Base-by-base conservation (phyloP, 2,113 vertebrate genomes). In the Bambusicola thoracicus region DNA sequence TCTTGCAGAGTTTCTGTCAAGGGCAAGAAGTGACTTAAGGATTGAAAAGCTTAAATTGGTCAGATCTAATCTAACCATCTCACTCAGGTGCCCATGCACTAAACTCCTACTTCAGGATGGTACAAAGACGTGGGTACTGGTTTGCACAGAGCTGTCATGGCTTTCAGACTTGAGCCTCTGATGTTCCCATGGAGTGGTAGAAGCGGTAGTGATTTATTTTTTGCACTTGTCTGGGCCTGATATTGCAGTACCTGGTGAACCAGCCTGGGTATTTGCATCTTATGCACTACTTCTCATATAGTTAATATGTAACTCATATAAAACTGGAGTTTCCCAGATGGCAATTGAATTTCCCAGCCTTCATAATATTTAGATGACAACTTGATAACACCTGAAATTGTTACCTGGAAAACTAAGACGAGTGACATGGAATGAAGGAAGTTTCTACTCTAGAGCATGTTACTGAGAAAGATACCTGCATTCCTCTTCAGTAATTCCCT, bases 241-340 rank as follows among this genome's bases (percentile, higher is more conserved):
- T 7, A 11, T 3, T 72, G 13, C 14, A 84, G 22, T 40, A 7
- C 51, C 84, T 79, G 27, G 7, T 82, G 84, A 69, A 65, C 25
- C 5, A 46, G 15, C 21, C 21, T 69, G 53, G 24, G 7, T 34
- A 15, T 83, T 92, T 63, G 4, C 55, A 1, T 36, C 6, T 87
- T 68, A 2, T 1, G 0, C 34, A 9, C 17, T 29, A 4, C 10
- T 66, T 48, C 43, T 58, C 49, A 8, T 49, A 0, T n/a, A 30
- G 66, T 67, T 90, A 19, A 44, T 95, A 10, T 72, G 36, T 85
- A 82, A 55, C 34, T 65, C 21, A 1, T 29, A 15, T 56, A 38
- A 63, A 29, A 40, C 25, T 29, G 61, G 61, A 27, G 25, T 25
- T 62, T 36, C 36, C 34, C 24, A 16, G 34, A 17, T 7, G 9